Conservation (phyloP, 2,797 vertebrate genomes). For the Podargus strigoides region DNA sequence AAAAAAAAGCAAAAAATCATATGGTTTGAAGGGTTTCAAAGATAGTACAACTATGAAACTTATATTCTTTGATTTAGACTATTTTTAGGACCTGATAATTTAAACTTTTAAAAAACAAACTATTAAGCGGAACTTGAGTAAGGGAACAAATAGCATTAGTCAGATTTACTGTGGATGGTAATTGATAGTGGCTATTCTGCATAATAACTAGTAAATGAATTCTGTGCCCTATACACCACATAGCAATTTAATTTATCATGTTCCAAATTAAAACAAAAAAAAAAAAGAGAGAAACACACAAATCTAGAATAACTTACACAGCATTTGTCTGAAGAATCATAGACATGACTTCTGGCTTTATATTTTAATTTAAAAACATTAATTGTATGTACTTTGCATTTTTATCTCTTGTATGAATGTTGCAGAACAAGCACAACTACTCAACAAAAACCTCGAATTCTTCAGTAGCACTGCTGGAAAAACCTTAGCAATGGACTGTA, state of each 20-base stretch:
- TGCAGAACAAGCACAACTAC: neutral
- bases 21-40: neutral
- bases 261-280: neutral
- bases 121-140: neutral
- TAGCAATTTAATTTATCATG: neutral
- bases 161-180: slow-evolving; percentile 31
- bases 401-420: neutral
- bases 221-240: neutral
- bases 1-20: neutral
- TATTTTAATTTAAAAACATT: neutral
- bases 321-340: neutral
- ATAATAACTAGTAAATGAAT: slow-evolving; percentile 31
- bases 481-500: neutral
- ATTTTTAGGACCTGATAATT: neutral
- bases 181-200: slow-evolving; percentile 11
- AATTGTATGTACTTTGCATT: neutral
- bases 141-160: neutral
- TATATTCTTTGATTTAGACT: neutral
- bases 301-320: neutral
- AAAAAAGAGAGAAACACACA: neutral
- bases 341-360: neutral
- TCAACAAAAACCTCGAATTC: neutral
- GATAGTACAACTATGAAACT: neutral
- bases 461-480: neutral
- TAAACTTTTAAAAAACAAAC: neutral